Base-by-base conservation (phyloP, 2,888 invertebrate genomes). In the Tigriopus californicus region DNA sequence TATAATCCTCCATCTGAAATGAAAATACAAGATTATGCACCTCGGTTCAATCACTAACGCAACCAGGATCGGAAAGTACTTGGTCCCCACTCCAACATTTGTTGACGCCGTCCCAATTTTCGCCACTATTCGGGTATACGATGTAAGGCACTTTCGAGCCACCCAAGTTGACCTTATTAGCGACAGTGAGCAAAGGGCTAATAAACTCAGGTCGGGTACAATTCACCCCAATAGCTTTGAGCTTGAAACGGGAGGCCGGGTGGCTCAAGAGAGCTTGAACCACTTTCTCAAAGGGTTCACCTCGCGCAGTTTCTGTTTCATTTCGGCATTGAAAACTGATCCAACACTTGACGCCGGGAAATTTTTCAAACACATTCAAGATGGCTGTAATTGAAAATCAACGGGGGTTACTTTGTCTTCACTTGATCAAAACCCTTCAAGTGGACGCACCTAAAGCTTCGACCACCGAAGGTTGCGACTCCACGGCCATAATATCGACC, bases 61-160 rank as follows among this genome's bases (percentile, higher is more conserved):
- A n/a, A n/a, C n/a, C n/a, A n/a, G n/a, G n/a, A n/a, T n/a, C n/a
- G n/a, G n/a, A n/a, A n/a, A n/a, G 8, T 33, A 33, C 33, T 63
- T 67, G 65, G 63, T 55, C 58, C 49, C 11, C 40, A 22, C 67
- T 76, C 74, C 74, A 80, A 82, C 81, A 70, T 57, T 70, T 71
- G 51, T 64, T 60, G 8, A 66, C 76, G 67, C 78, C 76, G 59
- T 80, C 79, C 74, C 84, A 88, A 67, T 76, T 78, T 71, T 87
- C 87, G 57, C 92, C 92, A 66, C 88, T 89, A 70, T 94, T 94
- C 3, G 94, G 91, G 72, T 94, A 94, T 25, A 85, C 87, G 61
- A 94, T 80, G 60, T 91, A 74, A 2, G 87, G 85, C 61, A 87
- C 18, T 18, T 24, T 59, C 54, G 15, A n/a, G 24, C 59, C 53